Conservation (phyloP, 1,140 invertebrate genomes). For the Drosophila grimshawi region DNA sequence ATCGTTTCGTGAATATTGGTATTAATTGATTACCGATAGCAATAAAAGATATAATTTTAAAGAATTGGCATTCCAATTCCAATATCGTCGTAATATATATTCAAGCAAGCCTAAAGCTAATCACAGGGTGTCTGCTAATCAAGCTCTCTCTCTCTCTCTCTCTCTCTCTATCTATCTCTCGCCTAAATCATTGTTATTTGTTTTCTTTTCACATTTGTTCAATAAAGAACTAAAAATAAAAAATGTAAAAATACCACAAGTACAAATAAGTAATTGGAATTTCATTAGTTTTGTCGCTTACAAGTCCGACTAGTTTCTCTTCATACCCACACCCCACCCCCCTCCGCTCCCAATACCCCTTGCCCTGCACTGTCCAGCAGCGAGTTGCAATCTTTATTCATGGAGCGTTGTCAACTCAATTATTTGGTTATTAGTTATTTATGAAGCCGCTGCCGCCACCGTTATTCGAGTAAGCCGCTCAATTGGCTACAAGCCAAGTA, state of each 20-base stretch:
- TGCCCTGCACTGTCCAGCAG: too few species aligned
- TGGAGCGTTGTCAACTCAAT: conserved; percentile 46
- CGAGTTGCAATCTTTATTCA: conserved; percentile 32
- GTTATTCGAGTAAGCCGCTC: conserved; percentile 40
- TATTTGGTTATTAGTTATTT: conserved; percentile 58
- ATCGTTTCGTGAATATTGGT: too few species aligned
- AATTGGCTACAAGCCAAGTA: conserved; percentile 10
- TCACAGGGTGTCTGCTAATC: too few species aligned
- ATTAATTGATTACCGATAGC: too few species aligned
- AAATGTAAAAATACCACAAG: background rate
- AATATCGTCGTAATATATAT: too few species aligned
- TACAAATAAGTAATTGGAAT: conserved; percentile 24
- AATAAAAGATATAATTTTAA: too few species aligned
- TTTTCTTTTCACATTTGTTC: background rate
- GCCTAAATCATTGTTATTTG: background rate
- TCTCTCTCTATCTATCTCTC: too few species aligned
- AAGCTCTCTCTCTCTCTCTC: too few species aligned
- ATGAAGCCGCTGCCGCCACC: conserved; percentile 26
- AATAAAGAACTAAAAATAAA: background rate
- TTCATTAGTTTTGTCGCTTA: conserved; percentile 15
- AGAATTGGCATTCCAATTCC: too few species aligned
- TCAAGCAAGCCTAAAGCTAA: too few species aligned
- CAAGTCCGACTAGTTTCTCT: background rate
- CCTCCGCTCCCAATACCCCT: background rate
- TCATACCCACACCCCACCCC: too few species aligned